phyloP scores from a whole-genome alignment of 2,113 vertebrate species.

The Corvus cornix region DNA sequence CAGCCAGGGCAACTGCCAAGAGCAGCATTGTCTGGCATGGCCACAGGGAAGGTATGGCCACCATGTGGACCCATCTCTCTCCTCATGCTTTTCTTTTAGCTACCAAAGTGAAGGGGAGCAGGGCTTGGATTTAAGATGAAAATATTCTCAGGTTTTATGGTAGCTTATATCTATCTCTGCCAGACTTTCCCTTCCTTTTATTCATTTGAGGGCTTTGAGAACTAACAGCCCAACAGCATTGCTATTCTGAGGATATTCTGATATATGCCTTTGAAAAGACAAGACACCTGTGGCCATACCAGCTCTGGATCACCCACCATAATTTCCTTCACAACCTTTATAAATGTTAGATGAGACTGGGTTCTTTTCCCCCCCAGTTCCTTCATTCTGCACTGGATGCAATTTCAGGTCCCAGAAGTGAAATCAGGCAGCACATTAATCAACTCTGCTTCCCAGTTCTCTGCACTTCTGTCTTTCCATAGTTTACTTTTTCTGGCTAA shows the following conservation, averaged over 20 bases:
- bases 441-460: constrained; percentile 16
- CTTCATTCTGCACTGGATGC: constrained; percentile 46
- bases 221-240: not conserved
- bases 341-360: constrained; percentile 48
- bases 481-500: constrained; percentile 48
- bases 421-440: constrained; percentile 70
- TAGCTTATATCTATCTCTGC: not conserved
- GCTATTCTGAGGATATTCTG: not conserved
- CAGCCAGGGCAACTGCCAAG: not conserved
- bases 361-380: not conserved
- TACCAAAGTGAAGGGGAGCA: not conserved
- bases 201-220: not conserved
- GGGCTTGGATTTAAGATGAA: not conserved
- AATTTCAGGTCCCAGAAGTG: constrained; percentile 60
- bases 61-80: not conserved
- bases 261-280: not conserved
- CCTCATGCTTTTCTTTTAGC: not conserved
- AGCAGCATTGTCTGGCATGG: not conserved
- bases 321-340: constrained; percentile 65
- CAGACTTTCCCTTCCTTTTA: not conserved
- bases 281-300: constrained; percentile 20
- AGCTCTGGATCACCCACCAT: not conserved
- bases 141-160: not conserved
- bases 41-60: not conserved
- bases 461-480: not conserved